A percentile compares a stretch with the other conserved stretches of the same genome.
phyloP scores from a whole-genome alignment of 1,140 invertebrate species.

The Babylonia areolata region DNA sequence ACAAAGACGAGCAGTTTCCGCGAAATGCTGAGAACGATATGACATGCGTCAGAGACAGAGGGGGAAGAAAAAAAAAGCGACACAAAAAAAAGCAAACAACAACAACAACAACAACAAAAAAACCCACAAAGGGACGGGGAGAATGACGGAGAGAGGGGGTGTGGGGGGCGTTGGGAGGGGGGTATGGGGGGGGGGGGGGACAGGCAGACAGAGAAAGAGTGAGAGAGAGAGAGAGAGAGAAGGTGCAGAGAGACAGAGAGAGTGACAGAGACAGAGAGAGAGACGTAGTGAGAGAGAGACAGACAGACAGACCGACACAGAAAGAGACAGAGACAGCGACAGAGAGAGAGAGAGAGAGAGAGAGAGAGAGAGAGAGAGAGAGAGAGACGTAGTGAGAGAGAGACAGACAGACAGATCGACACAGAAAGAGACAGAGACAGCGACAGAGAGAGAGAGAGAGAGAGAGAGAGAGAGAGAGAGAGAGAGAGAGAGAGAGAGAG shows the following conservation, averaged over 20 bases:
- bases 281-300: no score
- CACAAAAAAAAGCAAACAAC: no score
- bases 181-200: neutral
- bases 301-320: no score
- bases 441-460: slow-evolving; percentile 26
- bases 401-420: no score
- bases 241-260: neutral
- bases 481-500: neutral
- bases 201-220: neutral
- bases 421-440: no score
- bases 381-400: no score
- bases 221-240: slow-evolving; percentile 2
- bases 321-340: slow-evolving; percentile 2
- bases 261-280: no score
- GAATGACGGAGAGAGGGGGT: neutral
- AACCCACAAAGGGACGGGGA: neutral
- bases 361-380: slow-evolving; percentile 14
- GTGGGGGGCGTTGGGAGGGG: neutral
- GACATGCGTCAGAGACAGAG: neutral
- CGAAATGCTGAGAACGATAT: neutral
- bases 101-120: no score
- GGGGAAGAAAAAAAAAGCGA: neutral
- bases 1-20: neutral
- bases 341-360: neutral
- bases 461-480: slow-evolving; percentile 12